These are phyloP conservation scores for Phaethornis superciliosus DNA, from an alignment of 2,113 vertebrate genomes.

Conservation along the genomic window DNA sequence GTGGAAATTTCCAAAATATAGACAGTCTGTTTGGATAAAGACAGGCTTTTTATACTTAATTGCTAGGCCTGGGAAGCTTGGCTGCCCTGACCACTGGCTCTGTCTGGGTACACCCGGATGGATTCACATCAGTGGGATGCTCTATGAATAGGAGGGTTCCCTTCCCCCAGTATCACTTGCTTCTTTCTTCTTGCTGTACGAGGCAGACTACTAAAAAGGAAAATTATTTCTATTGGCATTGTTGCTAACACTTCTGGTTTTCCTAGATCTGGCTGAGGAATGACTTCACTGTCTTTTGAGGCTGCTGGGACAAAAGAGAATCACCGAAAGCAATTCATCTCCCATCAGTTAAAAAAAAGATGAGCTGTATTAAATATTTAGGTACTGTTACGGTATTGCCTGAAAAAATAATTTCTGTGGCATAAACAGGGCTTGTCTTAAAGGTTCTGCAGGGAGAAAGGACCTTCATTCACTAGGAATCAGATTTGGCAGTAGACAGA, in stretches of 20 bases:
- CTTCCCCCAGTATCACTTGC: slow-evolving; percentile 28
- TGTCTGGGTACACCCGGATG: slow-evolving; percentile 17
- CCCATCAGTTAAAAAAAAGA: neutral
- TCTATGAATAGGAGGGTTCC: neutral
- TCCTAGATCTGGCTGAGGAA: neutral
- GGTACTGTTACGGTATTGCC: neutral
- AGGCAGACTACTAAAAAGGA: neutral
- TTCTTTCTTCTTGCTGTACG: slow-evolving; percentile 59
- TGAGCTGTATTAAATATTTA: neutral
- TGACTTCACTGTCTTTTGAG: neutral
- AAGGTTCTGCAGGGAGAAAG: neutral
- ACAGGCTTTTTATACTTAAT: slow-evolving; percentile 71
- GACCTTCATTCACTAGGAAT: neutral
- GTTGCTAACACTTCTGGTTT: neutral
- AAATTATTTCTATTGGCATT: slow-evolving; percentile 46
- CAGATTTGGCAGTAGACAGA: neutral
- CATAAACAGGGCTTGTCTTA: neutral
- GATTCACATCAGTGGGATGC: slow-evolving; percentile 40
- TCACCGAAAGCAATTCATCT: neutral
- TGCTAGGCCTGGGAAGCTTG: slow-evolving; percentile 49
- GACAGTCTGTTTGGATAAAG: slow-evolving; percentile 63
- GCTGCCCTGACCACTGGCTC: slow-evolving; percentile 59
- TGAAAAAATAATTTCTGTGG: neutral
- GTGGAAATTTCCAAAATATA: slow-evolving; percentile 78
- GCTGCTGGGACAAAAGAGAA: neutral